A percentile compares a stretch with the other conserved stretches of the same genome.
Evolutionary conservation across 2,113 vertebrate genomes (phyloP).

Genomic region (Tautogolabrus adspersus): DNA sequence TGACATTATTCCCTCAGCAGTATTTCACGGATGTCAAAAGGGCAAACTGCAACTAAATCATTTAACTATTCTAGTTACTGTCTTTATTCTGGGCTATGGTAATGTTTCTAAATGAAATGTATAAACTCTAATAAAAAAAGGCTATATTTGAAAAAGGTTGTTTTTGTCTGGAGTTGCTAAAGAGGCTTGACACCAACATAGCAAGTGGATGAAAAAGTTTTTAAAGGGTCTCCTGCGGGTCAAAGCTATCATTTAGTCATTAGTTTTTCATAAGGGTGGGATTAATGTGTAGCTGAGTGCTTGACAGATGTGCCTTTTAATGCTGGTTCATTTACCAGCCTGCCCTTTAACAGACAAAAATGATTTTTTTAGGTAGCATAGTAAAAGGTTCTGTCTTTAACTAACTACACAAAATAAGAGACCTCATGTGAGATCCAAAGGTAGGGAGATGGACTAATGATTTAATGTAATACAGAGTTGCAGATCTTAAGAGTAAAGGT

Average conservation of each 20-base stretch:
- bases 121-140: background rate
- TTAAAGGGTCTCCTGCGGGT: constrained; percentile 45
- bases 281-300: constrained; percentile 27
- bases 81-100: background rate
- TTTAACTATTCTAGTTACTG: background rate
- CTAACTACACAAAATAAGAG: background rate
- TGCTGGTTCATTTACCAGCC: background rate
- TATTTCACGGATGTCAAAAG: background rate
- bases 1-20: background rate
- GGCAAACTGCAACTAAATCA: background rate
- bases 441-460: background rate
- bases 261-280: constrained; percentile 56
- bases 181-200: background rate
- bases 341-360: constrained; percentile 1
- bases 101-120: no score
- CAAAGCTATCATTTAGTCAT: constrained; percentile 58
- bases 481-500: background rate
- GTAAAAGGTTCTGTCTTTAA: background rate
- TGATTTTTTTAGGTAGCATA: background rate
- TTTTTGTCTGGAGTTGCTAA: background rate
- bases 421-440: background rate
- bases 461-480: background rate
- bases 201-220: constrained; percentile 14
- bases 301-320: constrained; percentile 19
- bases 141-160: background rate